Base-by-base conservation (phyloP, 2,888 invertebrate species). In the Cheilosia variabilis region DNA sequence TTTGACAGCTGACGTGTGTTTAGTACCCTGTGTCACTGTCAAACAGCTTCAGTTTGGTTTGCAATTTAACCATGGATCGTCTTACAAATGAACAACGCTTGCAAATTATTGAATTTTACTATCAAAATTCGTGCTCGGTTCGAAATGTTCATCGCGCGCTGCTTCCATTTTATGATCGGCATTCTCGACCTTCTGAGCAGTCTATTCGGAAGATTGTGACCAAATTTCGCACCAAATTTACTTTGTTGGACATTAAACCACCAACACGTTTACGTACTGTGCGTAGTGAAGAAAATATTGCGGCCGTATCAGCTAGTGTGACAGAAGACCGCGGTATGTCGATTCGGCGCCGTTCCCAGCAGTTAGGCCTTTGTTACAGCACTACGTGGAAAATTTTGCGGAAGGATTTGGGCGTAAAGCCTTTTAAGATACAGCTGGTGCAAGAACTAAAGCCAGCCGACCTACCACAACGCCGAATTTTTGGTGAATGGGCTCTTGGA, bases 181-280 rank as follows among this genome's bases (percentile, higher is more conserved):
- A 58, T 58, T 41, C 41, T 58, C 58, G 58, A 58, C 58, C 58
- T 41, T 41, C 41, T 58, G 58, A 58, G 58, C 58, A 57, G 34
- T 34, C 57, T 34, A 27, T 57, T 57, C 34, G 34, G 34, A 34
- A 34, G 57, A 62, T 62, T 45, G 62, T 47, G 47, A 62, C 62
- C 62, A 62, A 47, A 47, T 37, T 34, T 63, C 31, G 37, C 45
- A 63, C 31, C 47, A 24, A 31, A n/a, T 47, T 47, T 47, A 34
- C 45, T 27, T 47, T 63, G 17, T 31, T 27, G 27, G 45, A 47
- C 47, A 47, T 63, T 57, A 57, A 57, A 37, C 57, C 34, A 57
- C 34, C 57, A n/a, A 57, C 57, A 57, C 57, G 57, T 17, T 17
- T 27, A 19, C 57, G 57, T 57, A 63, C 34, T 27, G 63, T 63